These are phyloP conservation scores for Syngnathoides biaculeatus DNA, from an alignment of 2,113 vertebrate genomes.

Conservation along the genomic window DNA sequence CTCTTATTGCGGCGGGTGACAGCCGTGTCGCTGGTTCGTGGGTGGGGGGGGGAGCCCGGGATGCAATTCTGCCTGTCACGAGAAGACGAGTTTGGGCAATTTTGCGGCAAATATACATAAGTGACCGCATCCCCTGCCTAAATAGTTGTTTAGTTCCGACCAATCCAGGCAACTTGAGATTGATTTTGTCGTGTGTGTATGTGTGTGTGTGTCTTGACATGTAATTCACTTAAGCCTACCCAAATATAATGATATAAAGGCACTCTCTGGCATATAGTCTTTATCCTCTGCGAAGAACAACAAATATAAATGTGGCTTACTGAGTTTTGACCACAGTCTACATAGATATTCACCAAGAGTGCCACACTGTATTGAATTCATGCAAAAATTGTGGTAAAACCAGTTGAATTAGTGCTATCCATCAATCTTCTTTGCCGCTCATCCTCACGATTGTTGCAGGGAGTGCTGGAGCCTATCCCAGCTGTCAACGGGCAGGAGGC, in stretches of 20 bases:
- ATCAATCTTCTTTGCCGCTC: too few species aligned
- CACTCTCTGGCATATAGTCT: too few species aligned
- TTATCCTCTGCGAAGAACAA: too few species aligned
- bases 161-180: background rate
- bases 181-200: background rate
- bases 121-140: constrained; percentile 14
- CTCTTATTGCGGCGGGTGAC: constrained; percentile 54
- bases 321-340: too few species aligned
- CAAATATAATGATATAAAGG: background rate
- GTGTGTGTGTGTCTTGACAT: background rate
- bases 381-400: too few species aligned
- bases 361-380: too few species aligned
- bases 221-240: background rate
- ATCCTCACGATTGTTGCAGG: too few species aligned
- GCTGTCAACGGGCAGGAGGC: too few species aligned
- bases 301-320: too few species aligned
- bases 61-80: constrained; percentile 45
- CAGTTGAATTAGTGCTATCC: too few species aligned
- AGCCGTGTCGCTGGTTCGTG: constrained; percentile 31
- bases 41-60: constrained; percentile 29
- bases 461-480: too few species aligned
- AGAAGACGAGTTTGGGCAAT: constrained; percentile 22
- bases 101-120: constrained; percentile 40
- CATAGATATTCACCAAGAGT: too few species aligned
- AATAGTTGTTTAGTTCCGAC: constrained; percentile 7